Percentiles rank a stretch among this genome's conserved stretches.
Evolutionary conservation across 1,140 invertebrate species (phyloP).

Genomic region (Popillia japonica): DNA sequence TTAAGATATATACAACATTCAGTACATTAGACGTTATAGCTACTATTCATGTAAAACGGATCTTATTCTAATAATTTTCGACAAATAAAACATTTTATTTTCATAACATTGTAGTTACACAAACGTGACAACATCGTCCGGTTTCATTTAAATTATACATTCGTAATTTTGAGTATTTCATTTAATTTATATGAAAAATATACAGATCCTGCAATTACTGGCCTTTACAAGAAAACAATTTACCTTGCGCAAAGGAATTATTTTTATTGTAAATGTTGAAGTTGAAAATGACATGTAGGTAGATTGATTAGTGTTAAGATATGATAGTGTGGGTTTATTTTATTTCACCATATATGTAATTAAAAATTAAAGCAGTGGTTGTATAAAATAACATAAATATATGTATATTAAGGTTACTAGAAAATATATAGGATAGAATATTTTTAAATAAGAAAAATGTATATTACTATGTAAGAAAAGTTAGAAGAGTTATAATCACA

Average conservation of each 20-base stretch:
- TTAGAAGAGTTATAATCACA: slow-evolving; percentile 12
- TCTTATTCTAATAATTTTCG: slow-evolving; percentile 16
- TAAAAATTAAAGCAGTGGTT: not conserved
- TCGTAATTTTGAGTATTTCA: not conserved
- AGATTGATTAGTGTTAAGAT: slow-evolving; percentile 15
- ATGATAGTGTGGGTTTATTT: not conserved
- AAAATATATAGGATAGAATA: not conserved
- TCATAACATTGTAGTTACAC: not conserved
- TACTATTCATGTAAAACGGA: slow-evolving; percentile 7
- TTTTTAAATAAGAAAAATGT: not conserved
- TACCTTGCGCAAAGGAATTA: not conserved
- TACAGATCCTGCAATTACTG: not conserved
- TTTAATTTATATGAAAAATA: not conserved
- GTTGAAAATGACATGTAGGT: not conserved
- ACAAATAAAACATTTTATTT: not conserved
- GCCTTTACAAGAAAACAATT: slow-evolving; percentile 13
- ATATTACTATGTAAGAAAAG: not conserved
- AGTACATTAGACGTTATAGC: slow-evolving; percentile 28
- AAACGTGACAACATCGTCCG: not conserved
- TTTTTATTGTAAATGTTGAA: not conserved
- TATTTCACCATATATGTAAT: not conserved
- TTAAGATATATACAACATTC: slow-evolving; percentile 35
- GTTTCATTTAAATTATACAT: not conserved
- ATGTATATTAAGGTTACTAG: not conserved
- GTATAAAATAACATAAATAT: not conserved